Evolutionary conservation across 2,888 invertebrate genomes (phyloP), one percentile per base, ranked within the genome.

Genomic region (Drosophila affinis): DNA sequence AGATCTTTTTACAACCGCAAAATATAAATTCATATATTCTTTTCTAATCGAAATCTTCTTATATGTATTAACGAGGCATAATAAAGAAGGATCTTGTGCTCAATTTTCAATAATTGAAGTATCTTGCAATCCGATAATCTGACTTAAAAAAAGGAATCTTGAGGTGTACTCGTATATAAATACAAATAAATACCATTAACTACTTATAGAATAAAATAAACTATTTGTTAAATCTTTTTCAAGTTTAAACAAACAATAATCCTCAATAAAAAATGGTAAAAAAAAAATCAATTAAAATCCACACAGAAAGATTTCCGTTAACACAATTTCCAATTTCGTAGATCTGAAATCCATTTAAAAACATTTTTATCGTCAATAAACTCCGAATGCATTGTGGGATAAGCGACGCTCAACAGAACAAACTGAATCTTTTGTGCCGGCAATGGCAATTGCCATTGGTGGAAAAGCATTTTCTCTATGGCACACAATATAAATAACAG

Each of bases 341-440:
- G 39, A 39, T 12, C 27, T 39, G 6, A 39, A 62, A 62, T 63
- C 48, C 48, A 6, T 21, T 39, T 29, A 2, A 14, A 27, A 12
- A 9, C 12, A 24, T 12, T 24, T 51, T 3, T 24, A 9, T 39
- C 10, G 44, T n/a, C 14, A n/a, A n/a, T 27, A 34, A 18, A 47
- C 17, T 34, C 7, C 1, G 9, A 5, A 47, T 34, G 17, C 24
- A 39, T 12, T 24, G 34, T 14, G 14, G 24, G 9, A 18, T 17
- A 21, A 39, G 29, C 18, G 14, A 10, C 14, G 10, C 9, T 14
- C 32, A 34, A 10, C 48, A 9, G 6, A 32, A n/a, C 9, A 7
- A 12, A 17, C 2, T 21, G 4, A 10, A 27, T 34, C 21, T 17
- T 32, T 9, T 29, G 9, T 18, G 27, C 12, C 18, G 18, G 9